These are phyloP conservation scores for Anagrus nilaparvatae DNA, from an alignment of 1,140 invertebrate genomes.

Conservation along the genomic window DNA sequence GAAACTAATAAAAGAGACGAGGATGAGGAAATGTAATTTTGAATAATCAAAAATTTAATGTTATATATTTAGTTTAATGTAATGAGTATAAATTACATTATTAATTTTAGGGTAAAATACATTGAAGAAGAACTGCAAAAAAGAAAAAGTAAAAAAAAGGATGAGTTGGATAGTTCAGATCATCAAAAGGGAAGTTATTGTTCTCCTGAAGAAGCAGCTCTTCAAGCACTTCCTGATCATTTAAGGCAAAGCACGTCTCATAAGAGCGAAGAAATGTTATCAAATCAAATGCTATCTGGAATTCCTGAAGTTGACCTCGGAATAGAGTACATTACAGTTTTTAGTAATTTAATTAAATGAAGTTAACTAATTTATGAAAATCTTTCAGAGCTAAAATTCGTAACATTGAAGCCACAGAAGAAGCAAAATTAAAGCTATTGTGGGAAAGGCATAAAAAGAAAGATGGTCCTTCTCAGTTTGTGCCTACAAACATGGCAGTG, in stretches of 20 bases:
- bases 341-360: slow-evolving; percentile 6
- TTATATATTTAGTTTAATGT: neutral
- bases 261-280: slow-evolving; percentile 94
- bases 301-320: slow-evolving; percentile 99
- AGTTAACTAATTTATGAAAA: slow-evolving; percentile 8
- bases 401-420: slow-evolving; percentile 97
- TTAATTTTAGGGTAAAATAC: slow-evolving; percentile 73
- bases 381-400: slow-evolving; percentile 76
- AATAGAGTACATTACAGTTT: slow-evolving; percentile 62
- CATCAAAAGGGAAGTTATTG: slow-evolving; percentile 57
- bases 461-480: slow-evolving; percentile 91
- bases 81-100: slow-evolving; percentile 10
- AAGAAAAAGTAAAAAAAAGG: slow-evolving; percentile 59
- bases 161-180: slow-evolving; percentile 25
- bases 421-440: slow-evolving; percentile 86
- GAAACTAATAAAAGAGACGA: slow-evolving; percentile 97
- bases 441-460: slow-evolving; percentile 84
- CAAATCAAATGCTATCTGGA: slow-evolving; percentile 98
- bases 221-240: slow-evolving; percentile 79
- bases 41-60: slow-evolving; percentile 5
- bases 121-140: slow-evolving; percentile 89
- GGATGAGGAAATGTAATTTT: slow-evolving; percentile 87
- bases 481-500: slow-evolving; percentile 94
- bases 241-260: slow-evolving; percentile 70
- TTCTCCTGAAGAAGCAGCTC: slow-evolving; percentile 76